phyloP scores from a whole-genome alignment of 2,113 vertebrate genomes.

The Strigops habroptila region DNA sequence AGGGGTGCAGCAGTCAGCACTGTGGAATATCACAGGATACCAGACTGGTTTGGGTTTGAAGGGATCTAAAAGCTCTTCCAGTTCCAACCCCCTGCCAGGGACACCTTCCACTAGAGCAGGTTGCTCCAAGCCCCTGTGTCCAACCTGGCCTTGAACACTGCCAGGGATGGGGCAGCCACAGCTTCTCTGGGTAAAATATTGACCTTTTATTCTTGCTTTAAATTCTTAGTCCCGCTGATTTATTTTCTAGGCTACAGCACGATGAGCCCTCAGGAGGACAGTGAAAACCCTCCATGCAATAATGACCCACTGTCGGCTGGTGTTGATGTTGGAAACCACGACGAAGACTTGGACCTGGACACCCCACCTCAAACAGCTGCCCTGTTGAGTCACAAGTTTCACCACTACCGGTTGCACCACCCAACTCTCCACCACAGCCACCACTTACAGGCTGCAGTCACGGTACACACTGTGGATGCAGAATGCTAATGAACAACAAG shows the following conservation, averaged over 20 bases:
- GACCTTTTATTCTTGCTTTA: background rate
- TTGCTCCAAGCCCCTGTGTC: background rate
- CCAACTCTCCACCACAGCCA: conserved; percentile 87
- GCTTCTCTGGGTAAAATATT: background rate
- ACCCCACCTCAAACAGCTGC: conserved; percentile 93
- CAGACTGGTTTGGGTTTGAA: background rate
- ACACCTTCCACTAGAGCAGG: background rate
- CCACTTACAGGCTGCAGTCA: conserved; percentile 94
- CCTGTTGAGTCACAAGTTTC: conserved; percentile 93
- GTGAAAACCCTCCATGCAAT: conserved; percentile 93
- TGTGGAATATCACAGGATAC: background rate
- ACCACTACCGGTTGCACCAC: conserved; percentile 91
- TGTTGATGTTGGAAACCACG: conserved; percentile 92
- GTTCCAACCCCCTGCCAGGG: no score
- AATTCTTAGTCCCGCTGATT: background rate
- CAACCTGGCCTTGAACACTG: background rate
- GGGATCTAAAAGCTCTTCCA: background rate
- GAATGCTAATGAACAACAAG: conserved; percentile 81
- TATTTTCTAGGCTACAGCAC: conserved; percentile 90
- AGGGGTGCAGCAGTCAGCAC: background rate
- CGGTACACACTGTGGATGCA: conserved; percentile 94
- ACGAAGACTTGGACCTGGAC: conserved; percentile 94
- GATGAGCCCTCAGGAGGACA: conserved; percentile 99
- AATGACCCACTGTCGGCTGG: conserved; percentile 92
- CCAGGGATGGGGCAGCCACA: background rate